Evolutionary conservation across 2,888 invertebrate species (phyloP), one percentile per base, ranked within the genome.

Genomic region (Papilio protenor): DNA sequence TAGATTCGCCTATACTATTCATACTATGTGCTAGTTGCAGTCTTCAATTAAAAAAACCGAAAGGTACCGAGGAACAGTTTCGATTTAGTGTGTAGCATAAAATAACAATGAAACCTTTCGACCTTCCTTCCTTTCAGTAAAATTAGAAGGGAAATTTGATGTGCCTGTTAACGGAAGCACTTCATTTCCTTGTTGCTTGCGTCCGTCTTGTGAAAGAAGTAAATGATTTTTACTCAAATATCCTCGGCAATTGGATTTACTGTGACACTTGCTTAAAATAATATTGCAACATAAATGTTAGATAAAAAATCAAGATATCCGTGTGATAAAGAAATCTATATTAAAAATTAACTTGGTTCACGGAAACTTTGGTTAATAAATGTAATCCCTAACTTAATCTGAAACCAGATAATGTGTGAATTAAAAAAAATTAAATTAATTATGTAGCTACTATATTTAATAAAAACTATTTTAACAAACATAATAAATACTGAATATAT

Each of bases 91-190:
- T 33, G 71, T 33, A 52, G 49, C 52, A 71, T 71, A 61, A 64
- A 61, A 70, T 61, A 72, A 72, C 72, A 76, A 76, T 76, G 52
- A 61, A 64, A 52, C 61, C 64, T 73, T 77, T 57, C 57, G 52
- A 21, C 73, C 55, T 77, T 73, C 55, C 61, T 55, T 77, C 57
- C 73, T 77, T 73, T 73, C 40, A 73, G 73, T 55, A 66, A 73
- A 73, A 77, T 77, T 73, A 57, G 55, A 66, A 77, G 66, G 52
- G 77, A 73, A 73, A 77, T 77, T 77, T 73, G 66, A 52, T 66
- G 73, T 47, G 77, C 66, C 73, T 77, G 66, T 73, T 66, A 77
- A 77, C 64, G 73, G 73, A 77, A 73, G 72, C 73, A 55, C 55
- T 77, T 77, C 66, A 66, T 66, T 66, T 66, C 66, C 66, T 66